Conservation (phyloP, 2,888 invertebrate species). For the Ganaspis brasiliensis region DNA sequence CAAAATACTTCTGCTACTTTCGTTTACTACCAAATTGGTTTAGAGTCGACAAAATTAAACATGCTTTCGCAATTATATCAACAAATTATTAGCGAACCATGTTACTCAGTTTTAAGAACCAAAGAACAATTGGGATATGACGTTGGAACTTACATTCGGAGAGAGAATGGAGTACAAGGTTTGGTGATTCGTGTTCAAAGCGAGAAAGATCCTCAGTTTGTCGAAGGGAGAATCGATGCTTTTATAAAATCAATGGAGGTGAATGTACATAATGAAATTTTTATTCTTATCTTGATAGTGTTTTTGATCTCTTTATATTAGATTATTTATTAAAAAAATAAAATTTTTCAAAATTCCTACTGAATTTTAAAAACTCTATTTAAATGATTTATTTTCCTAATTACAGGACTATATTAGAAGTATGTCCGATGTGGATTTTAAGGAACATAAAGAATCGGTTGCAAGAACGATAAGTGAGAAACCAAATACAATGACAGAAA, state of each 20-base stretch:
- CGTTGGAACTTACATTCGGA: conserved; percentile 93
- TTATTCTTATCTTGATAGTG: no score
- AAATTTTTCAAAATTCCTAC: no score
- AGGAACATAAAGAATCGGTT: no score
- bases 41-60: conserved; percentile 88
- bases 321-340: no score
- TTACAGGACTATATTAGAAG: no score
- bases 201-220: conserved; percentile 89
- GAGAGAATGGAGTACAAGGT: conserved; percentile 93
- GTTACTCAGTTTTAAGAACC: conserved; percentile 94
- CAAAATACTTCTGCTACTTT: conserved; percentile 94
- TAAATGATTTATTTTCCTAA: no score
- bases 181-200: conserved; percentile 91
- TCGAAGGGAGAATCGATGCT: conserved; percentile 93
- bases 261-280: conserved; percentile 62
- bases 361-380: no score
- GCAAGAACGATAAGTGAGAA: no score
- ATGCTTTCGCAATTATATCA: conserved; percentile 92
- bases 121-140: conserved; percentile 97
- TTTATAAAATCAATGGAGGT: conserved; percentile 91
- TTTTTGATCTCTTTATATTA: no score
- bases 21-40: conserved; percentile 93
- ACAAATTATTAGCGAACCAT: conserved; percentile 95
- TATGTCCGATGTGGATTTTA: no score
- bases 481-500: no score